phyloP scores from a whole-genome alignment of 2,888 invertebrate genomes.

The Ypsolopha sequella region DNA sequence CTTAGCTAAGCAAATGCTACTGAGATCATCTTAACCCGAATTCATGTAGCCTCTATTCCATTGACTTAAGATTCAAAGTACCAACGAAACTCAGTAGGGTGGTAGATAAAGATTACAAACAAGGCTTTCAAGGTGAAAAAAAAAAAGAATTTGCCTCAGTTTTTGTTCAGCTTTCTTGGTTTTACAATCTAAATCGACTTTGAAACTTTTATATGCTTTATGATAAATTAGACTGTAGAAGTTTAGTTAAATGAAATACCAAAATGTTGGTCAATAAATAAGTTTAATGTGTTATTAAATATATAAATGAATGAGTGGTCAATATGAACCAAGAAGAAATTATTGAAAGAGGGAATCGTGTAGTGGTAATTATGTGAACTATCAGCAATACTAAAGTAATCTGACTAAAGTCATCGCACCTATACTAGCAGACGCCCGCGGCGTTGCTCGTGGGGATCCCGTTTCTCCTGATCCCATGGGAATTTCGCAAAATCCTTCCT shows the following conservation, averaged over 20 bases:
- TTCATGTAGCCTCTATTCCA: neutral
- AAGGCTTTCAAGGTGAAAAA: neutral
- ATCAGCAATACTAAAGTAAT: too few species aligned
- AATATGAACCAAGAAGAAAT: conserved; percentile 20
- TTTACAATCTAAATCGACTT: neutral
- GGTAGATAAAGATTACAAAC: neutral
- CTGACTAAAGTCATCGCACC: too few species aligned
- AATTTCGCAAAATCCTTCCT: too few species aligned
- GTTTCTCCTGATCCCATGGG: too few species aligned
- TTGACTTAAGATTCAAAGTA: neutral
- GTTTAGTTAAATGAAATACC: neutral
- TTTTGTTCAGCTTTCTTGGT: neutral
- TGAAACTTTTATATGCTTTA: neutral
- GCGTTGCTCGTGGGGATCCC: too few species aligned
- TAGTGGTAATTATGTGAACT: conserved; percentile 26
- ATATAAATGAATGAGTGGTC: neutral
- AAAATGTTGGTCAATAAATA: neutral
- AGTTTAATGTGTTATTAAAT: neutral
- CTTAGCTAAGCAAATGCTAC: neutral
- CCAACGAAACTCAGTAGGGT: neutral
- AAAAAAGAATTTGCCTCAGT: neutral
- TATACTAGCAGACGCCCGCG: too few species aligned
- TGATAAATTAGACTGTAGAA: neutral
- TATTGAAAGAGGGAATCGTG: conserved; percentile 23
- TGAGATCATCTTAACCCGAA: neutral